Evolutionary conservation across 2,888 invertebrate species (phyloP), one percentile per base, ranked within the genome.

Genomic region (Iphiclides podalirius): DNA sequence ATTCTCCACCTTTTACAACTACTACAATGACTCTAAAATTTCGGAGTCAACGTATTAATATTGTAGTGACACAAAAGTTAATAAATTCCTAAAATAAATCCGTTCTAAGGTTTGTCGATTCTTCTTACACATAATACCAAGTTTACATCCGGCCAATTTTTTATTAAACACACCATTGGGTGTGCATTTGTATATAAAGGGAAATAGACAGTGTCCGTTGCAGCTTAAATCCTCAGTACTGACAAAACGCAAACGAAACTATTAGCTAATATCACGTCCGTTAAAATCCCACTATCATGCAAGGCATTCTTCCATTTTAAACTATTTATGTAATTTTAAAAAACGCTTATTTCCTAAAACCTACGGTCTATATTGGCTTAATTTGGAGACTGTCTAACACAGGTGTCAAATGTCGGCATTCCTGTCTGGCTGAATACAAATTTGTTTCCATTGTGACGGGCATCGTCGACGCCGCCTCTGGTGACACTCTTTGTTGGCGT

Each of bases 351-450:
- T 2, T 7, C 12, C 12, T 4, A 12, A 4, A 7, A 1, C 34
- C 9, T 11, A 34, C 4, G 15, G 11, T 15, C 13, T 16, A 36
- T 9, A 36, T 13, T 36, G 6, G 15, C 9, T n/a, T 2, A 14
- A 34, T 8, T 16, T 4, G 15, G 1, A 4, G 11, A 31, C 31
- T 11, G 14, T 20, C 14, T 11, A 38, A 64, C 59, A 54, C 70
- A 67, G 63, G 65, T 70, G 66, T 70, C 64, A 62, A 69, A 59
- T 66, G 60, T 45, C 60, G 59, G 53, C 62, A 65, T 66, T 64
- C 61, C 52, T 58, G 45, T 39, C 52, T 50, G 57, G 60, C 46
- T 41, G 52, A 54, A 46, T 38, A 39, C 38, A 38, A 45, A 38
- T 47, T 46, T 23, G 20, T 38, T 37, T 15, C 38, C 17, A 38